Evolutionary conservation across 2,888 invertebrate species (phyloP), one percentile per base, ranked within the genome.

Genomic region (Drosophila kambysellisi): DNA sequence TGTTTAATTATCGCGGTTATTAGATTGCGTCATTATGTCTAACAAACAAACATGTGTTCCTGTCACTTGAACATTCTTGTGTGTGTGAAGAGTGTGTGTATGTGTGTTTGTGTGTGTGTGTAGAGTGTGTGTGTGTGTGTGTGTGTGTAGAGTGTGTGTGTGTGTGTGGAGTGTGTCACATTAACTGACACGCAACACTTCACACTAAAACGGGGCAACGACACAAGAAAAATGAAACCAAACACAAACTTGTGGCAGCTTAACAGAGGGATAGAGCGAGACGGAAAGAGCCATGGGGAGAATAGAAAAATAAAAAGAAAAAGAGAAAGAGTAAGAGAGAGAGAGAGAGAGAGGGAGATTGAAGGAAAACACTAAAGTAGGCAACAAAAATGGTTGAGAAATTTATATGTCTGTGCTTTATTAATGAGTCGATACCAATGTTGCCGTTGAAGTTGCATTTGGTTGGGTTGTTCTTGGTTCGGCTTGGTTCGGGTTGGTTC

Each of bases 151-250:
- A 17, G 41, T 30, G 46, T 17, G 41, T 51, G 30, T 51, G 59
- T 48, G 35, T 35, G 48, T 41, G 32, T 25, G 30, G 70, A 75
- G 83, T 85, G 75, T 83, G 90, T 83, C 90, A 80, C 83, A 88
- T 88, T 88, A 88, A 85, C 88, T 85, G 86, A 89, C 86, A 82
- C 82, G 83, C 86, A 88, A 86, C 86, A 90, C 86, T 88, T 90
- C 88, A 86, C 87, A 88, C 88, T 81, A 71, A 88, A 85, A 88
- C 77, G 76, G 64, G 73, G 70, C 67, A 76, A 51, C 75, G 48
- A 52, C 67, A 78, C 48, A 74, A 63, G 70, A 65, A 79, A 79
- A 68, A 72, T 58, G 50, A 57, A 69, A 61, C 53, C 59, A 41
- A 66, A 59, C 57, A 70, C 43, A 70, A 70, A 74, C 37, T 70